These are phyloP conservation scores for Crypturellus tataupa DNA, from an alignment of 2,797 vertebrate species.

Conservation along the genomic window DNA sequence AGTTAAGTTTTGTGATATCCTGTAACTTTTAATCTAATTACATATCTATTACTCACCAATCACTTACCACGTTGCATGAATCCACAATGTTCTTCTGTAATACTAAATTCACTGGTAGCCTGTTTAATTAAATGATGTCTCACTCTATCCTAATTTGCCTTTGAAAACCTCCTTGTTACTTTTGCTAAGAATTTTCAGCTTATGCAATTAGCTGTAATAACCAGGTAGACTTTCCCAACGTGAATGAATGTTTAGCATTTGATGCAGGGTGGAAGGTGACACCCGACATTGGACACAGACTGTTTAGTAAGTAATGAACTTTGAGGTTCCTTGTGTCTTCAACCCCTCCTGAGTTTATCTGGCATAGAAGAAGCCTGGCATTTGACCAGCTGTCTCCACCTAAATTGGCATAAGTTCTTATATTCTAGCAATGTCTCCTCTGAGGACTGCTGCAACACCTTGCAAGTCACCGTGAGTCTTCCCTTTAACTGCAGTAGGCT, in stretches of 20 bases:
- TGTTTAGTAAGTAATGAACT: not conserved
- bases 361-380: conserved; percentile 18
- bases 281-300: not conserved
- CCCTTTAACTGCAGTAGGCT: not conserved
- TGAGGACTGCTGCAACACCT: not conserved
- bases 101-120: not conserved
- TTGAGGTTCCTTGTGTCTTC: conserved; percentile 8
- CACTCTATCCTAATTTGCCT: conserved; percentile 18
- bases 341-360: not conserved
- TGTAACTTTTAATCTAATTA: conserved; percentile 2
- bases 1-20: not conserved
- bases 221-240: not conserved
- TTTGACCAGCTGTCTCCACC: not conserved
- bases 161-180: not conserved
- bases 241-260: not conserved
- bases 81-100: not conserved
- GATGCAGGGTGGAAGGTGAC: not conserved
- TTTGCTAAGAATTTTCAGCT: not conserved
- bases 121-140: conserved; percentile 13
- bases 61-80: not conserved
- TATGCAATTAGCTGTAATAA: not conserved
- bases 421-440: not conserved
- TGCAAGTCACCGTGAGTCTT: conserved; percentile 24
- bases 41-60: conserved; percentile 5
- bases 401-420: not conserved